Evolutionary conservation across 2,888 invertebrate genomes (phyloP).

Genomic region (Hyposoter didymator): DNA sequence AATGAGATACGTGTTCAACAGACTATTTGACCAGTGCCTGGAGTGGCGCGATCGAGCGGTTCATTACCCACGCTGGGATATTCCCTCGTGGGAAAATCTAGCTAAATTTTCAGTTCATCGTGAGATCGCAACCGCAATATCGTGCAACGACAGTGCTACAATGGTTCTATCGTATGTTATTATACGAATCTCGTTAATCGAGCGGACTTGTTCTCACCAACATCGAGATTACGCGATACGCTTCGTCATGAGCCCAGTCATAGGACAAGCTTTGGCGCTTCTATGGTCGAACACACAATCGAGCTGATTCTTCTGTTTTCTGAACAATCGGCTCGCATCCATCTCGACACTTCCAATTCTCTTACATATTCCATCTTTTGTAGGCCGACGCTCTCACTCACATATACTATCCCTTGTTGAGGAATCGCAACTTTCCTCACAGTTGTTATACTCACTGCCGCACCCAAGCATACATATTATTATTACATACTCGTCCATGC

Average conservation of each 20-base stretch:
- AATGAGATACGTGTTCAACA: slow-evolving; percentile 52
- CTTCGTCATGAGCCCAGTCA: slow-evolving; percentile 74
- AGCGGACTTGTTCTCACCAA: slow-evolving; percentile 56
- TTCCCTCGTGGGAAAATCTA: slow-evolving; percentile 73
- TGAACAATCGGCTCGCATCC: slow-evolving; percentile 79
- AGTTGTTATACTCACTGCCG: slow-evolving; percentile 83
- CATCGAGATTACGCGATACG: slow-evolving; percentile 58
- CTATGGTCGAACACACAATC: slow-evolving; percentile 72
- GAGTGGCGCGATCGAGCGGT: slow-evolving; percentile 73
- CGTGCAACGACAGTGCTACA: slow-evolving; percentile 52
- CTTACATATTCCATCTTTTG: slow-evolving; percentile 76
- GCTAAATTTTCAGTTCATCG: slow-evolving; percentile 76
- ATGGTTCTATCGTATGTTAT: slow-evolving; percentile 63
- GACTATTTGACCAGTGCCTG: slow-evolving; percentile 46
- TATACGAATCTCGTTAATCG: slow-evolving; percentile 65
- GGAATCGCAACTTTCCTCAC: slow-evolving; percentile 74
- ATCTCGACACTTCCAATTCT: slow-evolving; percentile 70
- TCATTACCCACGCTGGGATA: slow-evolving; percentile 66
- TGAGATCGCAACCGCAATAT: slow-evolving; percentile 69
- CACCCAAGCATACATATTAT: slow-evolving; percentile 82
- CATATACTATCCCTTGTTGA: slow-evolving; percentile 72
- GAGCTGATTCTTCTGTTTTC: slow-evolving; percentile 81
- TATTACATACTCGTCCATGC: slow-evolving; percentile 82
- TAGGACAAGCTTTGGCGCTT: slow-evolving; percentile 80
- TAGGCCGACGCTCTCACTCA: slow-evolving; percentile 73